phyloP scores from a whole-genome alignment of 2,113 vertebrate genomes.

The Damaliscus lunatus region DNA sequence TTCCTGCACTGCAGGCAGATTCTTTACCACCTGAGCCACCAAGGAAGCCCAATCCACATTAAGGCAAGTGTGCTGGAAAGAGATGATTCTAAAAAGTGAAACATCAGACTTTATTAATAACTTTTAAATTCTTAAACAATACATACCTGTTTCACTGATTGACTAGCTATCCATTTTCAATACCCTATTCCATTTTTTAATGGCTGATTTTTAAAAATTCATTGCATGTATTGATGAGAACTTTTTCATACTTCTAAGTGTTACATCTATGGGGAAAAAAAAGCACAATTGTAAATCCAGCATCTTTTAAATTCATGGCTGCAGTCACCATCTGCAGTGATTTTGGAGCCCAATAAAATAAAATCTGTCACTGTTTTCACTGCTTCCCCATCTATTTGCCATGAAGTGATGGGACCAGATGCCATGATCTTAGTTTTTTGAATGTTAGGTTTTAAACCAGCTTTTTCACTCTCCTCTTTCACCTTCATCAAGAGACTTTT shows the following conservation, averaged over 20 bases:
- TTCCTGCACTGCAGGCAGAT: not conserved
- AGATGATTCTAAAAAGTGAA: not conserved
- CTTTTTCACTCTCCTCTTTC: not conserved
- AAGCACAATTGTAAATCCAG: slow-evolving; percentile 21
- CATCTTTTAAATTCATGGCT: not conserved
- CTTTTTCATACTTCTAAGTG: not conserved
- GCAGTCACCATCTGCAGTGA: not conserved
- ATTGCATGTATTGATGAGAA: not conserved
- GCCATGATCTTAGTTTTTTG: not conserved
- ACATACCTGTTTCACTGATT: not conserved
- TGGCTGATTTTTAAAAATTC: not conserved
- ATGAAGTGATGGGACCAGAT: not conserved
- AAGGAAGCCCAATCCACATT: not conserved
- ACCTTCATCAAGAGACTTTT: not conserved
- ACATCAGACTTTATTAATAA: not conserved
- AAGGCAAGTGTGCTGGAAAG: not conserved
- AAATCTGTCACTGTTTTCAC: not conserved
- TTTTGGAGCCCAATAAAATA: not conserved
- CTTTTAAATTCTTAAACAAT: not conserved
- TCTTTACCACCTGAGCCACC: not conserved
- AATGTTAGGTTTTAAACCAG: not conserved
- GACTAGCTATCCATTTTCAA: not conserved
- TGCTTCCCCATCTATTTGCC: not conserved
- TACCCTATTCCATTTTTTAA: not conserved
- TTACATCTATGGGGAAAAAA: not conserved